Conservation (phyloP, 2,797 vertebrate genomes). For the Staurois parvus region DNA sequence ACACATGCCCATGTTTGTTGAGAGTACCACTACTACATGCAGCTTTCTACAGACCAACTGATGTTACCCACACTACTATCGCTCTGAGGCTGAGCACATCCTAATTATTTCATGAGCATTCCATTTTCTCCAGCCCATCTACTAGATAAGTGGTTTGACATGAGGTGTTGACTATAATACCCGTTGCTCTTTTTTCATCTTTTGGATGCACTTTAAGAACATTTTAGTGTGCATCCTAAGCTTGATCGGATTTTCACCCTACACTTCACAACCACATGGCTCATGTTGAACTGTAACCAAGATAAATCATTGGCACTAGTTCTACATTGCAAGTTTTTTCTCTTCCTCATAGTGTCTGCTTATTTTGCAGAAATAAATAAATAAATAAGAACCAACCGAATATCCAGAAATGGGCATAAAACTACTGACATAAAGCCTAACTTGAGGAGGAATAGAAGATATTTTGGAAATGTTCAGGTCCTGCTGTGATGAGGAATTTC, state of each 20-base stretch:
- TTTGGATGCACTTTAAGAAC: not conserved
- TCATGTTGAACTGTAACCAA: not conserved
- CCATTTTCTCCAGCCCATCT: not conserved
- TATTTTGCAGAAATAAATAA: conserved; percentile 1
- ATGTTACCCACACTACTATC: no score
- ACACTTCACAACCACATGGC: not conserved
- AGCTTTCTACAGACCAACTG: not conserved
- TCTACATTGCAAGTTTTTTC: not conserved
- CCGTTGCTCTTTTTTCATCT: not conserved
- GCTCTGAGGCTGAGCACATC: no score
- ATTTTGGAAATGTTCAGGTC: not conserved
- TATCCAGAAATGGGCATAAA: conserved; percentile 11
- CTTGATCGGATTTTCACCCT: not conserved
- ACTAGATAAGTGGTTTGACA: not conserved
- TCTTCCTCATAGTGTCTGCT: not conserved
- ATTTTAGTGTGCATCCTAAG: no score
- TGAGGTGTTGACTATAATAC: not conserved
- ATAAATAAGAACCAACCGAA: not conserved
- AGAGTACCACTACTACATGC: not conserved
- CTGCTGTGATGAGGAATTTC: conserved; percentile 7
- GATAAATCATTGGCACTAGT: not conserved
- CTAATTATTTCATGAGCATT: not conserved
- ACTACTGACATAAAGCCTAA: not conserved
- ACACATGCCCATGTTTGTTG: not conserved
- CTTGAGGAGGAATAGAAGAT: not conserved